phyloP scores from a whole-genome alignment of 2,888 invertebrate genomes.

The Nemotelus pantherinus region DNA sequence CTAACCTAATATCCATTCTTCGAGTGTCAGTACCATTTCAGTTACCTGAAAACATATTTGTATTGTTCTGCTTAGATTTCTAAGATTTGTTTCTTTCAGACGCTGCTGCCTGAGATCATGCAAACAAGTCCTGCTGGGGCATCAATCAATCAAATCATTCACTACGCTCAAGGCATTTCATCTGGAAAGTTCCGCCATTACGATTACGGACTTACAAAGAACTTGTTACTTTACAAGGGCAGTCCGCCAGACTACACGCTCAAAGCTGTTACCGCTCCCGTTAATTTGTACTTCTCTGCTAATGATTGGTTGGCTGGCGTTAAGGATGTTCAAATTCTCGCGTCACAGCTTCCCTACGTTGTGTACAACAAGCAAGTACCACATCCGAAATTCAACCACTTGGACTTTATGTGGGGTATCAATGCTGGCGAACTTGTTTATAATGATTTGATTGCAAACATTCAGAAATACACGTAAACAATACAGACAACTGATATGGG shows the following conservation, averaged over 20 bases:
- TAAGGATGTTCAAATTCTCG: conserved; percentile 63
- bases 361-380: conserved; percentile 63
- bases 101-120: conserved; percentile 69
- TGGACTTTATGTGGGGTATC: conserved; percentile 64
- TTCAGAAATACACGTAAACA: conserved; percentile 8
- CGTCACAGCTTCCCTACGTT: conserved; percentile 39
- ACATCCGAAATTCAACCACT: conserved; percentile 66
- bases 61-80: no score
- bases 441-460: conserved; percentile 6
- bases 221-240: conserved; percentile 66
- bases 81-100: conserved; percentile 59
- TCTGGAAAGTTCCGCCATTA: conserved; percentile 66
- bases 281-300: conserved; percentile 70
- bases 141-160: conserved; percentile 71
- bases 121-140: conserved; percentile 72
- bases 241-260: conserved; percentile 67
- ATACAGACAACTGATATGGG: neutral
- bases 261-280: conserved; percentile 66
- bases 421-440: neutral
- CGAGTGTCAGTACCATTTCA: neutral
- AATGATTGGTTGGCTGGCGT: conserved; percentile 70
- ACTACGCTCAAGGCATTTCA: conserved; percentile 68
- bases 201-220: conserved; percentile 65
- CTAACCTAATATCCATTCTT: no score
- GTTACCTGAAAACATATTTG: neutral